These are phyloP conservation scores for Atta colombica DNA, from an alignment of 1,140 invertebrate genomes.

Conservation along the genomic window DNA sequence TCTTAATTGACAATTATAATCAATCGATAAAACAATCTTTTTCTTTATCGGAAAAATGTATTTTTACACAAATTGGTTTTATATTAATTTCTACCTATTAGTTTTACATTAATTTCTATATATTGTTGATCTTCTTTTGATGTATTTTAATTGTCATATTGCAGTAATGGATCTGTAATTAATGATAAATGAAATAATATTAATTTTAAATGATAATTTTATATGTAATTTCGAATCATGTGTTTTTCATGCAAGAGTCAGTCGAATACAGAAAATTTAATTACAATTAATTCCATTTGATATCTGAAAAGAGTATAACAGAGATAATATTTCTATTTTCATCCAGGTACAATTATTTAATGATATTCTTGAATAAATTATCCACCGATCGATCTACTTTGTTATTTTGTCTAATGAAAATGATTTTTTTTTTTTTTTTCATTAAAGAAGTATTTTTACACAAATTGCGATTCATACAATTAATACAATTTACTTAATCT, in stretches of 20 bases:
- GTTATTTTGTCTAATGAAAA: neutral
- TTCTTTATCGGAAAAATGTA: neutral
- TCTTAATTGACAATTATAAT: slow-evolving; percentile 23
- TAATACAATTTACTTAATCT: slow-evolving; percentile 4
- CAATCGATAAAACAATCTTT: neutral
- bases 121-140: slow-evolving; percentile 1
- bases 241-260: slow-evolving; percentile 8
- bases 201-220: slow-evolving; percentile 41
- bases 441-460: neutral
- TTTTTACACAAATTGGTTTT: slow-evolving; percentile 12
- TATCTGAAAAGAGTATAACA: slow-evolving; percentile 12
- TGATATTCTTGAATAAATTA: slow-evolving; percentile 24
- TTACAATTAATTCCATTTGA: slow-evolving; percentile 14
- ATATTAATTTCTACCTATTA: neutral
- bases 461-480: neutral
- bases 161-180: neutral
- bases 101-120: too few relatives aligned
- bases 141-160: neutral
- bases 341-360: slow-evolving; percentile 12
- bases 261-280: slow-evolving; percentile 8
- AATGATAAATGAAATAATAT: slow-evolving; percentile 29
- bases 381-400: neutral
- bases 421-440: neutral
- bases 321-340: slow-evolving; percentile 6
- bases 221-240: slow-evolving; percentile 1